Percentiles rank a stretch among this genome's conserved stretches.
phyloP scores from a whole-genome alignment of 2,797 vertebrate genomes.

The Hipposideros larvatus region DNA sequence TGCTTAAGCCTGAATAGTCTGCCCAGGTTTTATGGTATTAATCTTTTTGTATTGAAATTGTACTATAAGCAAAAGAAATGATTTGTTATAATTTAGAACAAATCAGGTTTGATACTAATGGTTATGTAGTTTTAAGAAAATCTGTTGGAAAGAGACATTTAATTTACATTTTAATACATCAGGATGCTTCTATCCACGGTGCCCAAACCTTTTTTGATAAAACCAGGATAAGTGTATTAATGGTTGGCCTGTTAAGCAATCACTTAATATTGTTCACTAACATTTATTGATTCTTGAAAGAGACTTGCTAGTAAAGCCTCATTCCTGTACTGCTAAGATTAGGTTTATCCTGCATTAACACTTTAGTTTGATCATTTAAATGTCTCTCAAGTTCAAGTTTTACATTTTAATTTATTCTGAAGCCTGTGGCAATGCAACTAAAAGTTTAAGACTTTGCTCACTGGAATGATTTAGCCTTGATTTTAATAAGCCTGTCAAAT shows the following conservation, averaged over 20 bases:
- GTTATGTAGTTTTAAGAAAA: constrained; percentile 46
- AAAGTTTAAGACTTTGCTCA: constrained; percentile 80
- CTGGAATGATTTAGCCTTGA: constrained; percentile 76
- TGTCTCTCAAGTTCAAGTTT: constrained; percentile 74
- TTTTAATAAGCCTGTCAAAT: constrained; percentile 83
- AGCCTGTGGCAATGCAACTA: constrained; percentile 71
- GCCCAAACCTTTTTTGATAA: constrained; percentile 62
- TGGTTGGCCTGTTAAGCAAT: constrained; percentile 59
- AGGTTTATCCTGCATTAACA: constrained; percentile 74
- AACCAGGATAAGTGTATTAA: constrained; percentile 63
- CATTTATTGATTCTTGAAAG: constrained; percentile 81
- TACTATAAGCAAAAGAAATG: constrained; percentile 35
- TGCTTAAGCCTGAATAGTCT: neutral
- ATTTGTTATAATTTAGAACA: constrained; percentile 54
- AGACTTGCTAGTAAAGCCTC: constrained; percentile 36
- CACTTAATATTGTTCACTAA: constrained; percentile 77
- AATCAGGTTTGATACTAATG: constrained; percentile 20
- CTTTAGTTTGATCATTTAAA: constrained; percentile 80
- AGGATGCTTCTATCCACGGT: neutral
- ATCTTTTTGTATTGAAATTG: constrained; percentile 54
- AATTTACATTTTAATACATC: constrained; percentile 75
- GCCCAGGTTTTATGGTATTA: constrained; percentile 46
- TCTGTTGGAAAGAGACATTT: constrained; percentile 48
- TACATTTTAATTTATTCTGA: constrained; percentile 83
- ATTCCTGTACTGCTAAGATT: constrained; percentile 70